Conservation (phyloP, 2,797 vertebrate genomes). For the Syndactyla subalaris region DNA sequence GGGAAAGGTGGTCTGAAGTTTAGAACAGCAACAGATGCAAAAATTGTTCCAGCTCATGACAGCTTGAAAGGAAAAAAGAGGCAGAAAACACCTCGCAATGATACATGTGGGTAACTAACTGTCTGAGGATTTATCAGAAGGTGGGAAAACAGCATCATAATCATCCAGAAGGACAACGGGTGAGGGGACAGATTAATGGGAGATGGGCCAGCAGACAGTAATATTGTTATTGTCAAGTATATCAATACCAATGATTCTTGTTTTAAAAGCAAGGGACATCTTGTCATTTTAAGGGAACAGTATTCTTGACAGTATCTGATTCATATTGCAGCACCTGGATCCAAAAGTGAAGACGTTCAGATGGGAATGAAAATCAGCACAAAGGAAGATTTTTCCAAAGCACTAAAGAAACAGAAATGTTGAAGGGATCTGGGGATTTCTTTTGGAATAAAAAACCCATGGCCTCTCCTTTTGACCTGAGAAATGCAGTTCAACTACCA, state of each 20-base stretch:
- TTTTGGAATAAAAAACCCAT: not conserved
- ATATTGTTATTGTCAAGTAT: not conserved
- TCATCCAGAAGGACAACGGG: not conserved
- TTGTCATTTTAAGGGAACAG: not conserved
- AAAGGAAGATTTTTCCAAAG: not conserved
- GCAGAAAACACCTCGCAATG: not conserved
- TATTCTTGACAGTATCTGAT: not conserved
- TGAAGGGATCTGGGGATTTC: not conserved
- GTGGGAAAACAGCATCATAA: not conserved
- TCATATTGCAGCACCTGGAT: not conserved
- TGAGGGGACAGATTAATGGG: not conserved
- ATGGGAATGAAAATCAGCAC: not conserved
- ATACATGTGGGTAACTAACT: not conserved
- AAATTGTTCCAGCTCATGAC: not conserved
- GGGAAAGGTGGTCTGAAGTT: not conserved
- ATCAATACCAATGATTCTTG: not conserved
- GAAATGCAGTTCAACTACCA: not conserved
- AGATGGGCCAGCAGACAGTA: not conserved
- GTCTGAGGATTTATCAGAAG: not conserved
- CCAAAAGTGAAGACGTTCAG: not conserved
- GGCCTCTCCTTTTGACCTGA: not conserved
- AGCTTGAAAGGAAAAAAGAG: not conserved
- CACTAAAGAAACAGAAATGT: not conserved
- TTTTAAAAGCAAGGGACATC: not conserved
- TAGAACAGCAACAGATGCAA: not conserved